Percentiles rank a stretch among this genome's conserved stretches.
These are phyloP conservation scores for Laupala kohalensis DNA, from an alignment of 1,140 invertebrate genomes.

Conservation along the genomic window DNA sequence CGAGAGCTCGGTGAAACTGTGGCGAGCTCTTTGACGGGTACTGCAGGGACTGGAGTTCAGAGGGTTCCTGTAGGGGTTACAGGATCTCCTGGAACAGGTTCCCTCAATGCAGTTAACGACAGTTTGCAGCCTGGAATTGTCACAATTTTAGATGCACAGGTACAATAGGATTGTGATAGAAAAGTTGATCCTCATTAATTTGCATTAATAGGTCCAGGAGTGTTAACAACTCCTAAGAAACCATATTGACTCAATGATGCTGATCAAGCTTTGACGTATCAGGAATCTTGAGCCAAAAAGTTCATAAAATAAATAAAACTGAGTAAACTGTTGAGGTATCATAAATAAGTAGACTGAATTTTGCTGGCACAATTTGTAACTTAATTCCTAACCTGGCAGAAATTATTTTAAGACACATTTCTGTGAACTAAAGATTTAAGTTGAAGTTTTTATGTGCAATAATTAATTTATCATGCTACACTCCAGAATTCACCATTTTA, in stretches of 20 bases:
- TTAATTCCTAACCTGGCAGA: no score
- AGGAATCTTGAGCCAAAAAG: no score
- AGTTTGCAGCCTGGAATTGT: constrained; percentile 66
- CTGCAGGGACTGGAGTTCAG: constrained; percentile 19
- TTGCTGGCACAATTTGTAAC: no score
- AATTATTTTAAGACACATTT: no score
- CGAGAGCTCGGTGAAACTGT: constrained; percentile 87
- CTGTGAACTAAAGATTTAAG: no score
- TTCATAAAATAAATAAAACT: no score
- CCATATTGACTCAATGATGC: background rate
- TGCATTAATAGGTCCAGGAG: background rate
- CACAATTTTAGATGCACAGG: constrained; percentile 76
- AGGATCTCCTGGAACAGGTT: background rate
- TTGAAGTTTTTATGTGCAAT: no score
- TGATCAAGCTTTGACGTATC: no score
- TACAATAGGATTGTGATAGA: constrained; percentile 20
- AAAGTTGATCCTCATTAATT: background rate
- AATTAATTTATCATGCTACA: no score
- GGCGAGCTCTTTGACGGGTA: constrained; percentile 73
- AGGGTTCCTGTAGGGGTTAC: constrained; percentile 18
- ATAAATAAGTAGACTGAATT: no score
- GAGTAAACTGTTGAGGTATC: no score
- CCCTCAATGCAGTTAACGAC: background rate
- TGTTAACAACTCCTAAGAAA: background rate
- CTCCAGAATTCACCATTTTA: no score